Evolutionary conservation across 2,113 vertebrate species (phyloP).

Genomic region (Lates calcarifer): DNA sequence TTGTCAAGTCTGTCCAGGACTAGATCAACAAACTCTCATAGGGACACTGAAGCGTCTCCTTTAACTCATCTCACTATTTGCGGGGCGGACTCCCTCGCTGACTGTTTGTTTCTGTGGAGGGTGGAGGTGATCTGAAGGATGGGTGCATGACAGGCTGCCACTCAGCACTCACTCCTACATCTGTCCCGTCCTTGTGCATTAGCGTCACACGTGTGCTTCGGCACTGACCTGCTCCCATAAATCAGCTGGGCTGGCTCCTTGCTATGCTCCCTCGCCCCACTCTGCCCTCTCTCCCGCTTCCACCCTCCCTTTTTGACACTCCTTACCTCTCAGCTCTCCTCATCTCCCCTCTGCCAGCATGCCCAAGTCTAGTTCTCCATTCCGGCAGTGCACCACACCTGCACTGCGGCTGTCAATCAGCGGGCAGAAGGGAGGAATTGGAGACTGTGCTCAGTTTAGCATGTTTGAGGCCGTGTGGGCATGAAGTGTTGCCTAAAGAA

Average conservation of each 20-base stretch:
- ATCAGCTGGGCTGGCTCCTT: conserved; percentile 59
- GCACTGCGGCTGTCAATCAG: conserved; percentile 80
- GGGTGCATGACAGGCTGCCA: conserved; percentile 69
- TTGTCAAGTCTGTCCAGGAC: neutral
- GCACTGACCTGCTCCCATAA: conserved; percentile 73
- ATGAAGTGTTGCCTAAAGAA: conserved; percentile 57
- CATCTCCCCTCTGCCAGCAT: conserved; percentile 38
- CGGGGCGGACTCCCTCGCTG: conserved; percentile 18
- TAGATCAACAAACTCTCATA: neutral
- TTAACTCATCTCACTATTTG: conserved; percentile 40
- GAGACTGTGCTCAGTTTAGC: conserved; percentile 57
- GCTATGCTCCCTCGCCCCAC: conserved; percentile 15
- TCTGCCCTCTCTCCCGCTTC: conserved; percentile 34
- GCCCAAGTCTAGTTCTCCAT: conserved; percentile 50
- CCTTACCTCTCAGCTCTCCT: conserved; percentile 45
- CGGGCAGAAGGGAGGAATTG: conserved; percentile 34
- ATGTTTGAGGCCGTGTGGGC: conserved; percentile 61
- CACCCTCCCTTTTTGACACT: conserved; percentile 22
- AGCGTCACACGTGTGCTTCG: conserved; percentile 69
- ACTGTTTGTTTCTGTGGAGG: conserved; percentile 40
- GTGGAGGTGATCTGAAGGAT: conserved; percentile 59
- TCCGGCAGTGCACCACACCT: conserved; percentile 65
- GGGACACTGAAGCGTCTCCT: conserved; percentile 7
- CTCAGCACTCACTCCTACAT: conserved; percentile 69
- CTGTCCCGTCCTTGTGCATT: conserved; percentile 80